These are phyloP conservation scores for Neosalanx taihuensis DNA, from an alignment of 2,797 vertebrate species.

Conservation along the genomic window DNA sequence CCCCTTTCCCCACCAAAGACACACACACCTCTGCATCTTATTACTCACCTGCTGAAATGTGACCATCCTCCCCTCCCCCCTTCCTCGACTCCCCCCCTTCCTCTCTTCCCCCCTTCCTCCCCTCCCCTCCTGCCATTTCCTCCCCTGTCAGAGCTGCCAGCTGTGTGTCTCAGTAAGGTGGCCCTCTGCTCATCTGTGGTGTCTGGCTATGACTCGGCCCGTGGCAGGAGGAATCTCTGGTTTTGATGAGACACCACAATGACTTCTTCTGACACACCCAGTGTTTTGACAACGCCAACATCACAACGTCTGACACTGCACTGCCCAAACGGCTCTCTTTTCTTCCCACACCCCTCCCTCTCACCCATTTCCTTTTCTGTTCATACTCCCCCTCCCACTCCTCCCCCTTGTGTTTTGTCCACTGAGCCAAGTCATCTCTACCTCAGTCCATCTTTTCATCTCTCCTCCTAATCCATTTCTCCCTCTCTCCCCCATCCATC, in stretches of 20 bases:
- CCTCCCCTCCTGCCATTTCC: slow-evolving; percentile 28
- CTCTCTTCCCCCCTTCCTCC: background rate
- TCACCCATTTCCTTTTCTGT: background rate
- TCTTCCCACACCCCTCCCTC: background rate
- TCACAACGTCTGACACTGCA: too few relatives aligned
- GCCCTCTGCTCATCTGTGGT: background rate
- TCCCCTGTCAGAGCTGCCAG: slow-evolving; percentile 29
- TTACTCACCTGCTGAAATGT: background rate
- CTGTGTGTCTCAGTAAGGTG: slow-evolving; percentile 33
- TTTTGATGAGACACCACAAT: slow-evolving; percentile 44
- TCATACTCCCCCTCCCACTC: background rate
- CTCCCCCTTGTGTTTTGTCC: slow-evolving; percentile 59
- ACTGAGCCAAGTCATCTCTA: slow-evolving; percentile 26
- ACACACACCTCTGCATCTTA: background rate
- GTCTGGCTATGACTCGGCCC: slow-evolving; percentile 8
- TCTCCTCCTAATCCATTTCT: too few relatives aligned
- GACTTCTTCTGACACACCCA: slow-evolving; percentile 48
- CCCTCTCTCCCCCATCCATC: slow-evolving; percentile 1
- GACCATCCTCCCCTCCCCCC: background rate
- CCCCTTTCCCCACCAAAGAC: background rate
- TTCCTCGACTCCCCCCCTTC: too few relatives aligned
- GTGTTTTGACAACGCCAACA: slow-evolving; percentile 8
- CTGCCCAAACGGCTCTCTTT: background rate
- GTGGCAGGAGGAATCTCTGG: slow-evolving; percentile 19
- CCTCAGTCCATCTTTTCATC: background rate